These are phyloP conservation scores for Polyploca ridens DNA, from an alignment of 2,888 invertebrate species.

Conservation along the genomic window DNA sequence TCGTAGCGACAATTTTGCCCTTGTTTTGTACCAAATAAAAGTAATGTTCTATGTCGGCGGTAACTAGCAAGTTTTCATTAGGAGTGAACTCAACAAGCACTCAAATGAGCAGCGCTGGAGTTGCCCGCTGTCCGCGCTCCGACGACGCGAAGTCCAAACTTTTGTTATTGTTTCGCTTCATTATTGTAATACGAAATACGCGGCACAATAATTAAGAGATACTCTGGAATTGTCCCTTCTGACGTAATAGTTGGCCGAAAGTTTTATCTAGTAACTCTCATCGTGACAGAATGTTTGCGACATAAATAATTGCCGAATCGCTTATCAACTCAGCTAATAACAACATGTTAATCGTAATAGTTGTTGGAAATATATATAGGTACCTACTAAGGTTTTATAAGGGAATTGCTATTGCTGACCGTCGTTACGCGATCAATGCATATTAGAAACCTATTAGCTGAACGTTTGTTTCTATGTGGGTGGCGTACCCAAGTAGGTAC, in stretches of 20 bases:
- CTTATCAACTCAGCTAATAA: slow-evolving; percentile 62
- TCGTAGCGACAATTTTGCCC: slow-evolving; percentile 49
- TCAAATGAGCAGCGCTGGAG: slow-evolving; percentile 75
- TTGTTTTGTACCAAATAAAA: slow-evolving; percentile 65
- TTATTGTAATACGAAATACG: slow-evolving; percentile 83
- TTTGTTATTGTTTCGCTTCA: slow-evolving; percentile 83
- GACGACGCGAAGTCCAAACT: slow-evolving; percentile 67
- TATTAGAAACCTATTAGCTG: slow-evolving; percentile 63
- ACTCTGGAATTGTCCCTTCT: slow-evolving; percentile 72
- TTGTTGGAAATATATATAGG: slow-evolving; percentile 49
- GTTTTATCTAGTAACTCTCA: slow-evolving; percentile 69
- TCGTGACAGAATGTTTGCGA: slow-evolving; percentile 69
- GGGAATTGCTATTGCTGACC: slow-evolving; percentile 50
- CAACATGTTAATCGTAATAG: slow-evolving; percentile 67
- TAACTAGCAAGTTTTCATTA: slow-evolving; percentile 81
- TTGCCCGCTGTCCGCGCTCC: slow-evolving; percentile 66
- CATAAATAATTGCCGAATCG: slow-evolving; percentile 69
- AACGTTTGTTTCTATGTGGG: slow-evolving; percentile 44
- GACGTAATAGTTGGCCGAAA: slow-evolving; percentile 73
- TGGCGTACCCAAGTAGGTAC: slow-evolving; percentile 19
- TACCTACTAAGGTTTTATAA: slow-evolving; percentile 44
- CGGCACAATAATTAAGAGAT: slow-evolving; percentile 81
- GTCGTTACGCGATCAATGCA: slow-evolving; percentile 51
- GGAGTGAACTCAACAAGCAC: slow-evolving; percentile 75
- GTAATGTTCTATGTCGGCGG: slow-evolving; percentile 64